A percentile compares a stretch with the other conserved stretches of the same genome.
Conservation (phyloP, 2,113 vertebrate species). For the Lamprotornis superbus region DNA sequence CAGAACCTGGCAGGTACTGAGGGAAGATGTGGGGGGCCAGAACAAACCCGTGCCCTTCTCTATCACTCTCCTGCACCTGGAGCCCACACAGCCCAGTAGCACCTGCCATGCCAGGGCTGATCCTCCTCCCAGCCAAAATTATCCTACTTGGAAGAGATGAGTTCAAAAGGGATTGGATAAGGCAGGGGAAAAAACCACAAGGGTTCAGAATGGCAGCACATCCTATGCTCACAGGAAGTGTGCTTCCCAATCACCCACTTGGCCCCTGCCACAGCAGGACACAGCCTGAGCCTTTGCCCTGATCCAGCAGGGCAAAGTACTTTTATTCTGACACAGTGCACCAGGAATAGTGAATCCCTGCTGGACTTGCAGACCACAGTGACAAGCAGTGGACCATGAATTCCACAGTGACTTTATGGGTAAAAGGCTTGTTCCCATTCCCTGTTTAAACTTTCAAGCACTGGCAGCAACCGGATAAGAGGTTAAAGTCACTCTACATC, state of each 20-base stretch:
- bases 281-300: background rate
- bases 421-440: background rate
- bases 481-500: background rate
- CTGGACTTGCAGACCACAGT: background rate
- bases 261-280: rapidly evolving
- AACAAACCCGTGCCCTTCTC: background rate
- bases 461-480: background rate
- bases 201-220: background rate
- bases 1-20: background rate
- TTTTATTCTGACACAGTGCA: background rate
- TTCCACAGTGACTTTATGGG: background rate
- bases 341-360: background rate
- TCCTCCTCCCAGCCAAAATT: background rate
- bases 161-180: background rate
- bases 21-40: background rate
- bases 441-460: background rate
- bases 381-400: slow-evolving; percentile 8
- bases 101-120: rapidly evolving
- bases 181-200: background rate
- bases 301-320: background rate
- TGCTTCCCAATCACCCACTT: background rate
- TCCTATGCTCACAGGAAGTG: background rate
- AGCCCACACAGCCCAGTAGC: background rate
- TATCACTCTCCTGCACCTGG: rapidly evolving
- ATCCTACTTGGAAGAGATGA: background rate